Conservation (phyloP, 2,888 invertebrate genomes). For the Harpagoxenus sublaevis region DNA sequence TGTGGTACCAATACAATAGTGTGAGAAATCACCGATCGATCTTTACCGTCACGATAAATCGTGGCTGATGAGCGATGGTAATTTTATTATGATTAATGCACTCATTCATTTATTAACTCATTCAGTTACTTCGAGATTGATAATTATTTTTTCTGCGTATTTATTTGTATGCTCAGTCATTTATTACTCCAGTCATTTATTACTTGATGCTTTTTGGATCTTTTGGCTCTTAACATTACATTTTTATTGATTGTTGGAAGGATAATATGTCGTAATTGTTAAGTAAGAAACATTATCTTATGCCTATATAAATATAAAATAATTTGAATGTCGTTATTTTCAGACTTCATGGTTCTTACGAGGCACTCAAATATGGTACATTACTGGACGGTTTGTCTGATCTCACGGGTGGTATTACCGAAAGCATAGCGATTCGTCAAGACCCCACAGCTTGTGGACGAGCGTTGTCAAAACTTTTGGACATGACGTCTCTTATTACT, state of each 20-base stretch:
- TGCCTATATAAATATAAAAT: background rate
- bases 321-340: constrained; percentile 59
- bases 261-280: background rate
- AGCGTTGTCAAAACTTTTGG: constrained; percentile 90
- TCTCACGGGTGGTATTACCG: constrained; percentile 95
- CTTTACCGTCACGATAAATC: constrained; percentile 25
- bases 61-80: constrained; percentile 23
- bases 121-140: constrained; percentile 25
- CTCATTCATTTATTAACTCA: background rate
- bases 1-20: background rate
- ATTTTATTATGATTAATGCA: constrained; percentile 47
- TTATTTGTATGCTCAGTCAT: constrained; percentile 6
- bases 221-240: background rate
- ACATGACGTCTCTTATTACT: constrained; percentile 95
- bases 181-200: constrained; percentile 28
- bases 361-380: constrained; percentile 97
- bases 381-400: constrained; percentile 95
- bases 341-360: constrained; percentile 96
- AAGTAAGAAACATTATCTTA: background rate
- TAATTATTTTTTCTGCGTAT: constrained; percentile 34
- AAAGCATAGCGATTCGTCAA: constrained; percentile 91
- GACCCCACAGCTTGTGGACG: constrained; percentile 90
- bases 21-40: constrained; percentile 48
- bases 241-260: background rate
- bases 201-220: background rate